phyloP scores from a whole-genome alignment of 2,797 vertebrate species.

The Glossophaga mutica region DNA sequence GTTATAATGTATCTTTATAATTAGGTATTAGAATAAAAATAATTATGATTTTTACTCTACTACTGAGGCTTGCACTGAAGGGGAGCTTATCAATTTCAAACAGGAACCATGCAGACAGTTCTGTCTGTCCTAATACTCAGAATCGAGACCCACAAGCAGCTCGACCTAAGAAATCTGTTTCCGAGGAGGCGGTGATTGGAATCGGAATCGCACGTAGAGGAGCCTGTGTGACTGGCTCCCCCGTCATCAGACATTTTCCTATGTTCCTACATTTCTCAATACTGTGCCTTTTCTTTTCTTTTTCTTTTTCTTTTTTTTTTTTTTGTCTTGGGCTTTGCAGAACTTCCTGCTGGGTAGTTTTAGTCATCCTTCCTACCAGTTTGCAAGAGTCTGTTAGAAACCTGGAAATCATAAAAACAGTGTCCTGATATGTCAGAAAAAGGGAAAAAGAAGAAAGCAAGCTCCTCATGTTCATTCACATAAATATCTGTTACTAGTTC shows the following conservation, averaged over 20 bases:
- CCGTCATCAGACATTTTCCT: not conserved
- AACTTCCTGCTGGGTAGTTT: constrained; percentile 51
- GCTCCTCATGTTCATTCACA: not conserved
- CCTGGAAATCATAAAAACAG: not conserved
- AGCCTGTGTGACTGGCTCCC: not conserved
- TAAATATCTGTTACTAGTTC: not conserved
- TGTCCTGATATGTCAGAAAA: constrained; percentile 14
- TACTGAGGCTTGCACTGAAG: not conserved
- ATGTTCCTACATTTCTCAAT: constrained; percentile 25
- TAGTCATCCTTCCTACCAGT: constrained; percentile 47
- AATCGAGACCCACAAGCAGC: not conserved
- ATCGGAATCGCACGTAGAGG: not conserved
- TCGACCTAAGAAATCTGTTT: not conserved
- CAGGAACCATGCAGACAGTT: not conserved
- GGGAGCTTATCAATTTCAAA: not conserved
- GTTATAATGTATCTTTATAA: not conserved
- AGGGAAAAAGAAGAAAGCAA: not conserved
- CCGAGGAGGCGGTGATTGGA: not conserved
- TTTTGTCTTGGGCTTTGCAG: constrained; percentile 19
- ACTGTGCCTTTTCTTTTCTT: not conserved
- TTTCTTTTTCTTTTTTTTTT: not conserved
- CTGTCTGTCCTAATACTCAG: not conserved
- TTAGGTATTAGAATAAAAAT: not conserved
- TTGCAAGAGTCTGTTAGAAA: not conserved
- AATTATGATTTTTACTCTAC: not conserved